Evolutionary conservation across 92 coral and sea anemone species (phyloP).

Genomic region (Porites rus): DNA sequence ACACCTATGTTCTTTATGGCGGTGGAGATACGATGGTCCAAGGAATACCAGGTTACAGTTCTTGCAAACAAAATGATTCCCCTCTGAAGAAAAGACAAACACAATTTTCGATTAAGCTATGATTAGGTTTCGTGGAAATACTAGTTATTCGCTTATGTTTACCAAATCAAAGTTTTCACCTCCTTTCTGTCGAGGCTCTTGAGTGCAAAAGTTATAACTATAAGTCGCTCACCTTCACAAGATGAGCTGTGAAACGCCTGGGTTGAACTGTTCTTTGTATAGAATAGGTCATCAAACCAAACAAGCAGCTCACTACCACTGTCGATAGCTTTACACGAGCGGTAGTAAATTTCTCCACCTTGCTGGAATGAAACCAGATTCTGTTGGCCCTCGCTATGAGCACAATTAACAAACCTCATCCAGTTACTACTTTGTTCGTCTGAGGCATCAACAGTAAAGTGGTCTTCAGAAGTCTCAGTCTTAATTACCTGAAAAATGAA

Average conservation of each 20-base stretch:
- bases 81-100: neutral
- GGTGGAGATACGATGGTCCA: conserved; percentile 11
- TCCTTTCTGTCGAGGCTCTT: neutral
- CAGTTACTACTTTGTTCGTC: conserved; percentile 20
- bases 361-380: conserved; percentile 27
- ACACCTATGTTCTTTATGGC: neutral
- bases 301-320: conserved; percentile 10
- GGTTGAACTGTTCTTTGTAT: neutral
- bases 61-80: neutral
- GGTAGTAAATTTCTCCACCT: conserved; percentile 12
- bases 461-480: neutral
- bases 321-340: conserved; percentile 2
- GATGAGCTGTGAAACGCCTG: neutral
- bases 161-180: neutral
- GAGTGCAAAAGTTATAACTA: too few relatives aligned
- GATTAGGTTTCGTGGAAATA: too few relatives aligned
- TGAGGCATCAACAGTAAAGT: conserved; percentile 7
- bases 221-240: neutral
- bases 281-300: conserved; percentile 13
- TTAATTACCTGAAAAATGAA: neutral
- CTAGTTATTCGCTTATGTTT: too few relatives aligned
- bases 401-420: conserved; percentile 34
- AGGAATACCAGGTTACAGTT: neutral
- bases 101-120: neutral
- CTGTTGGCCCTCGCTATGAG: conserved; percentile 20